Conservation (phyloP, 53 echinoderm and acorn worm genomes). For the Mesocentrotus franciscanus region DNA sequence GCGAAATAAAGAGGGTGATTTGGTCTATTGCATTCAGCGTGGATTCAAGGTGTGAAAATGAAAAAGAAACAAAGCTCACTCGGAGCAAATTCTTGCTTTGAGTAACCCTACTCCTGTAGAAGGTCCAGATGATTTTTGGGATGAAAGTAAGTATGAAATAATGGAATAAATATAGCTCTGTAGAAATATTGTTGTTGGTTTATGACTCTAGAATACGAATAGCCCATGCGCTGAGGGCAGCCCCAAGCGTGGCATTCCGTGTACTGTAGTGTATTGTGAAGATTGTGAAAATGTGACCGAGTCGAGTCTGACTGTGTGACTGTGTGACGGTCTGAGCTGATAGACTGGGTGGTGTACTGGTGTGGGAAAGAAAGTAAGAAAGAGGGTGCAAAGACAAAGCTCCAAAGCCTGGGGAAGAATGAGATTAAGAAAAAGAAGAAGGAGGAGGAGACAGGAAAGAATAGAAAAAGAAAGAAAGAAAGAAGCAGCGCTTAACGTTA, state of each 20-base stretch:
- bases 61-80: background rate
- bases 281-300: no score
- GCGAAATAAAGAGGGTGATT: background rate
- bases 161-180: background rate
- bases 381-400: no score
- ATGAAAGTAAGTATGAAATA: conserved; percentile 8
- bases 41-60: background rate
- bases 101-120: conserved; percentile 31
- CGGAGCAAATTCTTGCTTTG: conserved; percentile 45
- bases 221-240: background rate
- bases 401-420: no score
- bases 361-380: no score
- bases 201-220: background rate
- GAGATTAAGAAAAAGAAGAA: no score
- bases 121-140: background rate
- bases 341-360: no score
- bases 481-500: no score
- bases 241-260: background rate
- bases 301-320: no score
- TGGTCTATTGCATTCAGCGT: background rate
- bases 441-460: no score
- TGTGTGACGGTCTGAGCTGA: no score
- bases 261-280: background rate
- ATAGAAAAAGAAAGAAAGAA: no score
- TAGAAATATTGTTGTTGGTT: background rate